Percentiles rank a stretch among this genome's conserved stretches.
phyloP scores from a whole-genome alignment of 2,113 vertebrate species.

The Lichenostomus cassidix region DNA sequence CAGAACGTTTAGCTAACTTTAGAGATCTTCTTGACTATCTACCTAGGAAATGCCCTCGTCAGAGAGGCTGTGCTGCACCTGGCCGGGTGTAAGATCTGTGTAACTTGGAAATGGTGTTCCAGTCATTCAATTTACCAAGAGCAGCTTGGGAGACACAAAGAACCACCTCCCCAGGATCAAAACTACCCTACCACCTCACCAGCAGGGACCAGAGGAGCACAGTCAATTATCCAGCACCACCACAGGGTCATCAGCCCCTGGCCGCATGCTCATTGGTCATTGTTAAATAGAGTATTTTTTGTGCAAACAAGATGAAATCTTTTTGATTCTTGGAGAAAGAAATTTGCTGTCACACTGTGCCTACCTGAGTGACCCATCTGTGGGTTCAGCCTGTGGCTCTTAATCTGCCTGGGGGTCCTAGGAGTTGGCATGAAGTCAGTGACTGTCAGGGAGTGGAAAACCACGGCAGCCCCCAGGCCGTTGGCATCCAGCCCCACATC shows the following conservation, averaged over 20 bases:
- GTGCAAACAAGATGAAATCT: neutral
- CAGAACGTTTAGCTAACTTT: neutral
- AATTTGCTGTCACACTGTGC: neutral
- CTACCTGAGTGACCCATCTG: neutral
- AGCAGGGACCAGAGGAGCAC: neutral
- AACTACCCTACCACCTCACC: neutral
- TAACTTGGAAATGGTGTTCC: neutral
- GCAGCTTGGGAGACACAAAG: fast-evolving
- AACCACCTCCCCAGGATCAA: neutral
- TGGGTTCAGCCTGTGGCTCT: neutral
- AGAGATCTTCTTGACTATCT: neutral
- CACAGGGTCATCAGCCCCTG: neutral
- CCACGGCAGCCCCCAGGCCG: neutral
- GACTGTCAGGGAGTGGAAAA: neutral
- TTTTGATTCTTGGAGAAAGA: neutral
- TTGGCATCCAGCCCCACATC: neutral
- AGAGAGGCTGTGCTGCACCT: neutral
- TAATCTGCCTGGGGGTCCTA: fast-evolving
- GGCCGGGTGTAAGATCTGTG: neutral
- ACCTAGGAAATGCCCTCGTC: neutral
- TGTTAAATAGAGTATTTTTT: neutral
- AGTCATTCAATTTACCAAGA: neutral
- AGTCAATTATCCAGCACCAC: neutral
- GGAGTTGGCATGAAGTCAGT: fast-evolving
- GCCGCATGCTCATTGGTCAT: fast-evolving